These are phyloP conservation scores for Glandiceps talaboti DNA, from an alignment of 53 echinoderm and acorn worm genomes.

Conservation along the genomic window DNA sequence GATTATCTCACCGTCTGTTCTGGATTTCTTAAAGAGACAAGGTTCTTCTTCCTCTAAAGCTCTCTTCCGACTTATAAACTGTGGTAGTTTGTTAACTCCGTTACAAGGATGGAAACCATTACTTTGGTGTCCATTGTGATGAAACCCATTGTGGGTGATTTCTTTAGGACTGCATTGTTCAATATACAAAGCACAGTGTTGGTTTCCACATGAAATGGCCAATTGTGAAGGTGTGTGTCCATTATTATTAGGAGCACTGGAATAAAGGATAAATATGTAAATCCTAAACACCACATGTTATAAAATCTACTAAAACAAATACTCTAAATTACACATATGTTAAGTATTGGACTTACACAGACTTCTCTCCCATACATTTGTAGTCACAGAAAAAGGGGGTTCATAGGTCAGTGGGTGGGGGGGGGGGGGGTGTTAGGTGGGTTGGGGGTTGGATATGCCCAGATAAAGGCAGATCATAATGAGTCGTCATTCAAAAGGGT, in stretches of 20 bases:
- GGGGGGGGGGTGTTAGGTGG: too few species aligned
- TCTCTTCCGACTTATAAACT: constrained; percentile 19
- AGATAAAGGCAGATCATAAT: too few species aligned
- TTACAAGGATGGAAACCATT: not conserved
- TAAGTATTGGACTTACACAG: too few species aligned
- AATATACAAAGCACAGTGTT: constrained; percentile 31
- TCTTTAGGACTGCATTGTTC: constrained; percentile 16
- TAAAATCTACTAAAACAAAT: too few species aligned
- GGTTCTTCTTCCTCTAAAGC: constrained; percentile 3
- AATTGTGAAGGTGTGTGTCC: constrained; percentile 35
- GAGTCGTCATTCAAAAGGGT: too few species aligned
- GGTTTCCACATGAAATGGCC: constrained; percentile 33
- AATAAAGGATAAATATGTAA: not conserved
- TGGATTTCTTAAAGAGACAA: constrained; percentile 20
- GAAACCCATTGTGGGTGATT: not conserved
- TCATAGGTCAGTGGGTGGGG: too few species aligned
- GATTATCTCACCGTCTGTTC: constrained; percentile 19
- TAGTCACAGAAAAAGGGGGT: too few species aligned
- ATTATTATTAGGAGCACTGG: constrained; percentile 37
- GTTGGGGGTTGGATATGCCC: too few species aligned
- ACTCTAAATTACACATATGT: too few species aligned
- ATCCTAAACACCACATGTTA: too few species aligned
- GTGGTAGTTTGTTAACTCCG: not conserved
- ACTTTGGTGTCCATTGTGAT: not conserved
- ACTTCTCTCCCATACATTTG: too few species aligned